phyloP scores from a whole-genome alignment of 2,113 vertebrate species.

The Jacana jacana region DNA sequence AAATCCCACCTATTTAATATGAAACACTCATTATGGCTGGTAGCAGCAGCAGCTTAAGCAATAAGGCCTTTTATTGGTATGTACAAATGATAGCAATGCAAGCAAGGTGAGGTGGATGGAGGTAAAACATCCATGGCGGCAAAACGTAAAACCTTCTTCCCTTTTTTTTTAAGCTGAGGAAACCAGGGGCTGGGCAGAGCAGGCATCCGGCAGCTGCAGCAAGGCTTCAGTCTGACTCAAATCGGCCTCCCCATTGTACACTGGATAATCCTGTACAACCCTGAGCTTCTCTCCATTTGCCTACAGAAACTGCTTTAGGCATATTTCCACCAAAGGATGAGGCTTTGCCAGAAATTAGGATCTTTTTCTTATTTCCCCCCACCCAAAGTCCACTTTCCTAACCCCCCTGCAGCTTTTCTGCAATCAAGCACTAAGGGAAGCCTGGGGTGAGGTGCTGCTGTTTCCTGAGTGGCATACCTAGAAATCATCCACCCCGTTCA shows the following conservation, averaged over 20 bases:
- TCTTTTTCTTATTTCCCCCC: not conserved
- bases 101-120: not conserved
- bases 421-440: not conserved
- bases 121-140: not conserved
- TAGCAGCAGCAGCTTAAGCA: not conserved
- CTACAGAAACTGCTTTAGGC: not conserved
- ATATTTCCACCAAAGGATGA: not conserved
- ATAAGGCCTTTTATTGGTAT: not conserved
- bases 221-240: not conserved
- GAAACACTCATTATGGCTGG: not conserved
- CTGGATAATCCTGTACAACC: rapidly evolving
- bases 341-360: not conserved
- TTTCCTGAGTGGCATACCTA: not conserved
- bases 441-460: not conserved
- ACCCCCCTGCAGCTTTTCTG: not conserved
- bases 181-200: not conserved
- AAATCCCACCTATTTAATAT: not conserved
- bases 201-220: rapidly evolving
- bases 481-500: not conserved
- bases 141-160: not conserved
- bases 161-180: not conserved
- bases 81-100: not conserved
- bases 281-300: not conserved
- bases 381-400: not conserved
- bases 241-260: rapidly evolving